phyloP scores from a whole-genome alignment of 2,888 invertebrate genomes.

The Macaria notata region DNA sequence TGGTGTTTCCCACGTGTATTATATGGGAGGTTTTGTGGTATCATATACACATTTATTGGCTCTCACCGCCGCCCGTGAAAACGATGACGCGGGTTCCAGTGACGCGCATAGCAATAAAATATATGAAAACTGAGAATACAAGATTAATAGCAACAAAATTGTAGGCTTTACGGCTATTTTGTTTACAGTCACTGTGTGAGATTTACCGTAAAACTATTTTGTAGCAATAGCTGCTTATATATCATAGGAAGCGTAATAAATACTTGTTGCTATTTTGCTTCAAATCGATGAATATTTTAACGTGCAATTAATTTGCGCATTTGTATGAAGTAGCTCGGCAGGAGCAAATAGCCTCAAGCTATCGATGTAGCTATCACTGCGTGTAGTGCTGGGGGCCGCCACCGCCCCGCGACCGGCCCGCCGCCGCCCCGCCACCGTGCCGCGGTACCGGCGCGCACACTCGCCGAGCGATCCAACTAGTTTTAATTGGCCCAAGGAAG shows the following conservation, averaged over 20 bases:
- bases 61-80: constrained; percentile 1
- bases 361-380: constrained; percentile 3
- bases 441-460: constrained; percentile 5
- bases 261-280: no score
- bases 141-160: constrained; percentile 3
- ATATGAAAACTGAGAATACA: constrained; percentile 15
- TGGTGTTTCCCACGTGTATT: constrained; percentile 43
- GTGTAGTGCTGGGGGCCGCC: neutral
- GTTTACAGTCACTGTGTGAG: neutral
- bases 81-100: constrained; percentile 1
- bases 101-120: constrained; percentile 7
- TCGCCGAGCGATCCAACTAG: constrained; percentile 40
- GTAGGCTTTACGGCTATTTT: constrained; percentile 9
- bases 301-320: neutral
- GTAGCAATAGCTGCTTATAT: no score
- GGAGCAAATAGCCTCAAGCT: constrained; percentile 11
- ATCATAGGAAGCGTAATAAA: no score
- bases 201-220: neutral
- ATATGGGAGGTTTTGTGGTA: constrained; percentile 16
- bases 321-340: neutral
- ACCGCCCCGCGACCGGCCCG: constrained; percentile 15
- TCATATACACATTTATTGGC: constrained; percentile 2
- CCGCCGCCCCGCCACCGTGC: constrained; percentile 16
- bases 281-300: neutral
- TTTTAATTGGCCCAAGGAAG: constrained; percentile 72